These are phyloP conservation scores for Aegithalos caudatus DNA, from an alignment of 2,113 vertebrate species.

Conservation along the genomic window DNA sequence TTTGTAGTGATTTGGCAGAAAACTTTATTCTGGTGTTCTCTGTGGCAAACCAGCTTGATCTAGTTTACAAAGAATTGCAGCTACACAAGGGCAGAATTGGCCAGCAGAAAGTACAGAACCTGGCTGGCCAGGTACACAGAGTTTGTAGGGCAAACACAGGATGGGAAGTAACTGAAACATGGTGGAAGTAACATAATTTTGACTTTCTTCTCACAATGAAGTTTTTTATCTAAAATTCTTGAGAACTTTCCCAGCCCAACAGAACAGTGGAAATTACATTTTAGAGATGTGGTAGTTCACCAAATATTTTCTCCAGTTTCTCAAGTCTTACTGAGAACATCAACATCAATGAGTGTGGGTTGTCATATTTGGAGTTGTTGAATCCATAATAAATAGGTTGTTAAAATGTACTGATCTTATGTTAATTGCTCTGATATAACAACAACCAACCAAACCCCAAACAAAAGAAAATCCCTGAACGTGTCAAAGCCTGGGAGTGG, in stretches of 20 bases:
- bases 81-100: not conserved
- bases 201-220: not conserved
- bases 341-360: not conserved
- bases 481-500: not conserved
- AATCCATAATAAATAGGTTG: not conserved
- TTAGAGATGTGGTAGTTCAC: not conserved
- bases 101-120: not conserved
- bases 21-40: not conserved
- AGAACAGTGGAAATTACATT: not conserved
- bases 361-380: not conserved
- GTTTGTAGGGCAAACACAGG: not conserved
- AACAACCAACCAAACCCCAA: not conserved
- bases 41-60: not conserved
- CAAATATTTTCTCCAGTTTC: not conserved
- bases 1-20: constrained; percentile 18
- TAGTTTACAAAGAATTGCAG: not conserved
- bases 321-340: not conserved
- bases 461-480: not conserved
- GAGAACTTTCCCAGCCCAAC: not conserved
- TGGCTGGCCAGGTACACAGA: not conserved
- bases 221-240: not conserved
- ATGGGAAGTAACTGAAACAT: not conserved
- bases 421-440: not conserved
- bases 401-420: not conserved
- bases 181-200: not conserved